These are phyloP conservation scores for Sebastes steindachneri DNA, from an alignment of 2,797 vertebrate genomes.

Conservation along the genomic window DNA sequence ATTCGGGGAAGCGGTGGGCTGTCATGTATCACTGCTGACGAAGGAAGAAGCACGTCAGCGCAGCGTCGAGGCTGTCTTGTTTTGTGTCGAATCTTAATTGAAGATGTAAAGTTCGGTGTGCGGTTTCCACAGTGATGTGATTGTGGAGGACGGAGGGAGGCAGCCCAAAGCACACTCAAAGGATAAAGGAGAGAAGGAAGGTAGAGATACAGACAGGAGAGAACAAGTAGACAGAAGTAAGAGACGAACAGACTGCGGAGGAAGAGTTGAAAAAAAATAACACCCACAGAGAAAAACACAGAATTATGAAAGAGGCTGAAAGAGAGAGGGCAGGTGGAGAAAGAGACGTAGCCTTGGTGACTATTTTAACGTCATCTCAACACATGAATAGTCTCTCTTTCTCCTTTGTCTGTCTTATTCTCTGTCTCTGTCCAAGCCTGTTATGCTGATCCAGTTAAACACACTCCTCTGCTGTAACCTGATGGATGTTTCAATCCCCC, in stretches of 20 bases:
- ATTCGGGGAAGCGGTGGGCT: background rate
- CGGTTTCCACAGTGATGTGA: background rate
- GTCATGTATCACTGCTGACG: background rate
- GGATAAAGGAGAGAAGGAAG: background rate
- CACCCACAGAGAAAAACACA: background rate
- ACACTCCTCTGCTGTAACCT: background rate
- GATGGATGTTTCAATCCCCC: too few species aligned
- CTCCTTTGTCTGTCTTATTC: background rate
- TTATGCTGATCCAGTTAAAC: background rate
- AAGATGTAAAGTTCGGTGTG: background rate
- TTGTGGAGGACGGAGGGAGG: background rate
- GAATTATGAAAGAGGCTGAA: background rate
- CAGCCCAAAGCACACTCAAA: background rate
- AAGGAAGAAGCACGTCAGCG: background rate
- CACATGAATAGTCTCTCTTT: background rate
- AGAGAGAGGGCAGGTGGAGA: background rate
- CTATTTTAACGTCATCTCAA: background rate
- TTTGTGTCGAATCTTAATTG: background rate
- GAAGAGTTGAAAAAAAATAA: background rate
- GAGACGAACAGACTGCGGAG: background rate
- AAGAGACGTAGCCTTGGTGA: background rate
- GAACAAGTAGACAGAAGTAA: background rate
- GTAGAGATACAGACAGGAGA: background rate
- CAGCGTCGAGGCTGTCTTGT: background rate
- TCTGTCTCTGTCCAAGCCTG: background rate